A percentile compares a stretch with the other conserved stretches of the same genome.
Evolutionary conservation across 2,797 vertebrate species (phyloP).

Genomic region (Premnoplex brunnescens): DNA sequence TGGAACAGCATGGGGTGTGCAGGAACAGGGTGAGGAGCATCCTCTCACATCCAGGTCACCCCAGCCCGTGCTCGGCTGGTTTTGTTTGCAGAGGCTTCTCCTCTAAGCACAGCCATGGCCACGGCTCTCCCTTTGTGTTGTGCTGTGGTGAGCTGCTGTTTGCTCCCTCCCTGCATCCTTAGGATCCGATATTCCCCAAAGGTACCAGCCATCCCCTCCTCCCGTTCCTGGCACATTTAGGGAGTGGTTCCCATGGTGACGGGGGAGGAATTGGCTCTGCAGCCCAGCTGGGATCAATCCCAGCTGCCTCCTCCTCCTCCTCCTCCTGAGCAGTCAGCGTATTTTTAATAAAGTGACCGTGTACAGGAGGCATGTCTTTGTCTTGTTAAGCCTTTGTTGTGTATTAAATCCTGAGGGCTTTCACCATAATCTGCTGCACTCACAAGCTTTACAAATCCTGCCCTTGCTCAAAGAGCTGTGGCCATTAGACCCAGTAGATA

Average conservation of each 20-base stretch:
- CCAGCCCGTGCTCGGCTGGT: accelerated
- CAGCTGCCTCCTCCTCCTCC: slow-evolving; percentile 10
- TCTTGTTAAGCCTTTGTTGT: slow-evolving; percentile 62
- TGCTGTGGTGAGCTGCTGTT: neutral
- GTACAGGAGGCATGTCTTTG: slow-evolving; percentile 37
- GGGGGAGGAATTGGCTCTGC: slow-evolving; percentile 1
- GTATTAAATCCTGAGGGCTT: slow-evolving; percentile 49
- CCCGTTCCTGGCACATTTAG: slow-evolving; percentile 74
- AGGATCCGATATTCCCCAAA: slow-evolving; percentile 58
- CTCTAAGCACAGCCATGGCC: accelerated
- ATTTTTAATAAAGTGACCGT: slow-evolving; percentile 28
- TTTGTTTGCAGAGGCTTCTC: accelerated
- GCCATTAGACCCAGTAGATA: neutral
- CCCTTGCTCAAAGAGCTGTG: neutral
- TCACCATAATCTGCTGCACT: slow-evolving; percentile 30
- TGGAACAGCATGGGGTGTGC: accelerated
- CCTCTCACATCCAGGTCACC: accelerated
- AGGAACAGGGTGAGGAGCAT: neutral
- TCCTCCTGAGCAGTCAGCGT: slow-evolving; percentile 11
- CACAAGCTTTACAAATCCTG: neutral
- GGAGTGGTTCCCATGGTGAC: slow-evolving; percentile 59
- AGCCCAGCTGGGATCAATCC: slow-evolving; percentile 44
- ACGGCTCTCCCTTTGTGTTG: accelerated
- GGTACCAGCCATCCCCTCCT: slow-evolving; percentile 59
- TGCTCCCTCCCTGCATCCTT: neutral